Evolutionary conservation across 1,140 invertebrate genomes (phyloP), one percentile per base, ranked within the genome.

Genomic region (Pseudoatta argentina): DNA sequence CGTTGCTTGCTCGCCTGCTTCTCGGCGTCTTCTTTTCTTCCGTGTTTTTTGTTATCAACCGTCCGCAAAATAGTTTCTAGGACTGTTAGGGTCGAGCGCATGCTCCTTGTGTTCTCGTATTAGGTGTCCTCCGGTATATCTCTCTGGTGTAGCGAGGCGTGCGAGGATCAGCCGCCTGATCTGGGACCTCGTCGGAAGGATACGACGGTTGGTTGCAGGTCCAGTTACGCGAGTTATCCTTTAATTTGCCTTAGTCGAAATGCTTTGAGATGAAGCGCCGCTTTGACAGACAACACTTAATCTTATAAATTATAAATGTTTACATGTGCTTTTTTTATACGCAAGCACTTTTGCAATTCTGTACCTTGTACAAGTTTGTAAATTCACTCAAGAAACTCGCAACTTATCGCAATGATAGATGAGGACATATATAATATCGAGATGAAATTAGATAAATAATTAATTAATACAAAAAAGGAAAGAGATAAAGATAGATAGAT

Each of bases 31-130:
- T 64, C 85, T 78, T 55, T 81, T 76, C 67, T 86, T 88, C 55
- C 55, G 16, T 71, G 73, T 86, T 89, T 63, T 86, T 91, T 87
- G 87, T 88, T 89, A 92, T 92, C 89, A 93, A 78, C 89, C 89
- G 86, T 83, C 82, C 79, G 85, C 89, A 82, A 91, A 93, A 92
- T 92, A 87, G 87, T 93, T 93, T 92, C 92, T 91, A 88, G 89
- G 87, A 93, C 87, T 93, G 89, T 88, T 72, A 88, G 85, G 86
- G 69, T 71, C 67, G 27, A 78, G 88, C 39, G 85, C 73, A 73
- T 85, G 85, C 76, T 89, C 86, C 83, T 63, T 79, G 87, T 89
- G 66, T 89, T 78, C 82, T 75, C 51, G 82, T 85, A 91, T 91
- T 91, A 75, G 72, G 72, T 75, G 90, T 91, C 86, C 79, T 89